Percentiles rank a stretch among this genome's conserved stretches.
These are phyloP conservation scores for Spicauda simplicius DNA, from an alignment of 2,888 invertebrate species.

Conservation along the genomic window DNA sequence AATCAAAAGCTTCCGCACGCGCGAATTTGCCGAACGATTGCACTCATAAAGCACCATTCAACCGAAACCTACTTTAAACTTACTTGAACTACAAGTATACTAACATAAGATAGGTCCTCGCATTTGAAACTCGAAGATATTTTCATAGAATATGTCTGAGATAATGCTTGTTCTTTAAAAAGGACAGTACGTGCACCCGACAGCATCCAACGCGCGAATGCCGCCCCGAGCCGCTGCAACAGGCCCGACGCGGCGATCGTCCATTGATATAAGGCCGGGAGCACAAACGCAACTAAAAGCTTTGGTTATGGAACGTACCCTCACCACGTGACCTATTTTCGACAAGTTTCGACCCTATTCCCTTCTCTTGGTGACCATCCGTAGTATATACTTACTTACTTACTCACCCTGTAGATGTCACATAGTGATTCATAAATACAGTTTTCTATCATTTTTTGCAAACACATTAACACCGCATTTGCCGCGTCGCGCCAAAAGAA, in stretches of 20 bases:
- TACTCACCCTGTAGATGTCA: too few species aligned
- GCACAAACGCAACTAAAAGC: neutral
- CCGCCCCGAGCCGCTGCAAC: neutral
- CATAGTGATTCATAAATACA: too few species aligned
- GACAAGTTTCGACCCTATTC: too few species aligned
- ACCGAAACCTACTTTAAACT: neutral
- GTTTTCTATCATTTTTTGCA: too few species aligned
- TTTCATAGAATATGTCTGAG: neutral
- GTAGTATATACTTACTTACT: too few species aligned
- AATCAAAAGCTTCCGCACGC: neutral
- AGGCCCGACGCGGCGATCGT: neutral
- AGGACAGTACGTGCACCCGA: neutral
- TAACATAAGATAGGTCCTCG: neutral
- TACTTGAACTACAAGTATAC: neutral
- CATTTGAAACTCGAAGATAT: neutral
- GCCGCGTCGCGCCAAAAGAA: too few species aligned
- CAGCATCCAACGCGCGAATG: neutral
- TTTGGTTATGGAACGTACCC: too few species aligned
- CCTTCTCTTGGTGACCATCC: too few species aligned
- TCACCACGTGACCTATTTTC: too few species aligned
- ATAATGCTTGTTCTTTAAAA: neutral
- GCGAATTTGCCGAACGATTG: neutral
- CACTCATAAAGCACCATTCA: neutral
- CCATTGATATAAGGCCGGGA: neutral
- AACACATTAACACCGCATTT: too few species aligned